Percentiles rank a stretch among this genome's conserved stretches.
Evolutionary conservation across 2,113 vertebrate genomes (phyloP).

Genomic region (Gracilinanus agilis): DNA sequence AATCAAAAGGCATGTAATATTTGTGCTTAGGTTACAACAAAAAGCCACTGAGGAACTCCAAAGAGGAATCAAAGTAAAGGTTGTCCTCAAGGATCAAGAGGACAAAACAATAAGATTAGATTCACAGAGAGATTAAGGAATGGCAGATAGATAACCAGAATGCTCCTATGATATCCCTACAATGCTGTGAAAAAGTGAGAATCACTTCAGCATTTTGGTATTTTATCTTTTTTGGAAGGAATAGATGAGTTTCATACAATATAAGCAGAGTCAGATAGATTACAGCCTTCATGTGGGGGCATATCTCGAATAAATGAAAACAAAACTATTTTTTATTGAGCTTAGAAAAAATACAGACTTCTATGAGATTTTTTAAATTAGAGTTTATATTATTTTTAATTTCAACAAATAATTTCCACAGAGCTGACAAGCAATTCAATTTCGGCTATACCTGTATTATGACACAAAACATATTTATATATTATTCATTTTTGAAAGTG

Average conservation of each 20-base stretch:
- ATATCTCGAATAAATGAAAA: neutral
- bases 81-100: neutral
- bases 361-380: neutral
- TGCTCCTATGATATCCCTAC: neutral
- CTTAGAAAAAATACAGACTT: neutral
- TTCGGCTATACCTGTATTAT: too few relatives aligned
- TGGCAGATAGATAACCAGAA: neutral
- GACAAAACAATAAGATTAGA: neutral
- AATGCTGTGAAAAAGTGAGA: neutral
- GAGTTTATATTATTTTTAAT: too few relatives aligned
- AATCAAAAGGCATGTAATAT: too few relatives aligned
- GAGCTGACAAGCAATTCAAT: too few relatives aligned
- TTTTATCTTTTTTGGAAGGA: neutral
- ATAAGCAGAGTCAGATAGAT: neutral
- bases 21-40: too few relatives aligned
- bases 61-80: too few relatives aligned
- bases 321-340: neutral
- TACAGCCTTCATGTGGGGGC: neutral
- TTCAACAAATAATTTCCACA: too few relatives aligned
- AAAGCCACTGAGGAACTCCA: too few relatives aligned
- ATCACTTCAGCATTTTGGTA: neutral
- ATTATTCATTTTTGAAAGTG: too few relatives aligned
- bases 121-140: neutral
- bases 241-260: neutral
- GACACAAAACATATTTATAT: too few relatives aligned